A percentile compares a stretch with the other conserved stretches of the same genome.
Evolutionary conservation across 2,113 vertebrate genomes (phyloP).

Genomic region (Amblyornis subalaris): DNA sequence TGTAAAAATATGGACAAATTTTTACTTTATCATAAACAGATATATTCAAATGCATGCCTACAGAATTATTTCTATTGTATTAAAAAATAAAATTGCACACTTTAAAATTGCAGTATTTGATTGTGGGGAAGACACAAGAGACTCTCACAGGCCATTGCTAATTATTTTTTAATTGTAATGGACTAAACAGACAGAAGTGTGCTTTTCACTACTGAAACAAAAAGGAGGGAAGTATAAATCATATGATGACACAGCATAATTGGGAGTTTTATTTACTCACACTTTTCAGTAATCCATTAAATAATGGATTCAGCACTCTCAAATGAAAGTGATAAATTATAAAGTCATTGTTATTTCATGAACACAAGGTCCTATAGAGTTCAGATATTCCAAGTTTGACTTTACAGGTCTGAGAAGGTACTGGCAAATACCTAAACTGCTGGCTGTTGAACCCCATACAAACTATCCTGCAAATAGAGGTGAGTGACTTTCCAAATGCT

Average conservation of each 20-base stretch:
- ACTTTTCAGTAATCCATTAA: background rate
- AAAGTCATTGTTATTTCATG: background rate
- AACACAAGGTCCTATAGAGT: background rate
- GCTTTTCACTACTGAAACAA: background rate
- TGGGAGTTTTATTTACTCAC: background rate
- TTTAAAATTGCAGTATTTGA: background rate
- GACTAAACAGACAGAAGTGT: background rate
- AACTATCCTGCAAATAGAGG: background rate
- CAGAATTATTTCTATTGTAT: background rate
- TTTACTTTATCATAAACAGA: slow-evolving; percentile 7
- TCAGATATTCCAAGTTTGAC: background rate
- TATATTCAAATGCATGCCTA: background rate
- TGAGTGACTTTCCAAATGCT: background rate
- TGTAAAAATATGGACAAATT: slow-evolving; percentile 29
- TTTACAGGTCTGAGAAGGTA: background rate
- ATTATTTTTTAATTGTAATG: background rate
- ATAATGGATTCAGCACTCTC: background rate
- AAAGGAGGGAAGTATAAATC: background rate
- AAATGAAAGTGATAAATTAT: background rate
- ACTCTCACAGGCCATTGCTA: background rate
- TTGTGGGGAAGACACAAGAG: background rate
- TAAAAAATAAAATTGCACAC: background rate
- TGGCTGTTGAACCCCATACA: background rate
- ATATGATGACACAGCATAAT: background rate
- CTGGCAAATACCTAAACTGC: background rate